These are phyloP conservation scores for Periphyllus acericola DNA, from an alignment of 2,888 invertebrate genomes.

Conservation along the genomic window DNA sequence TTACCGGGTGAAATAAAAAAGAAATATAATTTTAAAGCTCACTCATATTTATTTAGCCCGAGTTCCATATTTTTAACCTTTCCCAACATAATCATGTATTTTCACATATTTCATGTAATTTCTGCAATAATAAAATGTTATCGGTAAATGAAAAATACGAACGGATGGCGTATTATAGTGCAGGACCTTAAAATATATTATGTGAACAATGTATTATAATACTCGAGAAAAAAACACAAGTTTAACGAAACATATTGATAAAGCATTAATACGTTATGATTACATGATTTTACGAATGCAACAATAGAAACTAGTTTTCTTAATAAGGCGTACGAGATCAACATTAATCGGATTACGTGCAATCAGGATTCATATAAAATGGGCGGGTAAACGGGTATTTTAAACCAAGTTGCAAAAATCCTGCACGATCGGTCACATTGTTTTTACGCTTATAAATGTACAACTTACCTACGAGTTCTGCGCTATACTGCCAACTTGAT, in stretches of 20 bases:
- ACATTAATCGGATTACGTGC: neutral
- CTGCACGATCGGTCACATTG: neutral
- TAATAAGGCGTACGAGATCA: neutral
- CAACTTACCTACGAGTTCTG: neutral
- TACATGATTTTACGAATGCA: no score
- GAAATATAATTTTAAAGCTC: neutral
- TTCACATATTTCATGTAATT: no score
- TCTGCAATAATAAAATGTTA: no score
- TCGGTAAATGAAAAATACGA: no score
- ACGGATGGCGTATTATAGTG: no score
- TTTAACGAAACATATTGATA: no score
- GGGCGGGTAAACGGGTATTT: neutral
- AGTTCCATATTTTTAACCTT: neutral
- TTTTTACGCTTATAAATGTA: neutral
- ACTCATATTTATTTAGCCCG: neutral
- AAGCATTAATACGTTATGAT: no score
- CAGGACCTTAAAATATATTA: no score
- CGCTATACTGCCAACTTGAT: neutral
- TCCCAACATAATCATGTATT: neutral
- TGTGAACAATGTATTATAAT: no score
- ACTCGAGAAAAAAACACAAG: no score
- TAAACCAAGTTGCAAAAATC: neutral
- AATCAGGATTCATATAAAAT: neutral
- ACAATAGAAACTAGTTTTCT: neutral
- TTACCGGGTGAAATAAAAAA: neutral